phyloP scores from a whole-genome alignment of 1,140 invertebrate genomes.

The Zaprionus nigranus region DNA sequence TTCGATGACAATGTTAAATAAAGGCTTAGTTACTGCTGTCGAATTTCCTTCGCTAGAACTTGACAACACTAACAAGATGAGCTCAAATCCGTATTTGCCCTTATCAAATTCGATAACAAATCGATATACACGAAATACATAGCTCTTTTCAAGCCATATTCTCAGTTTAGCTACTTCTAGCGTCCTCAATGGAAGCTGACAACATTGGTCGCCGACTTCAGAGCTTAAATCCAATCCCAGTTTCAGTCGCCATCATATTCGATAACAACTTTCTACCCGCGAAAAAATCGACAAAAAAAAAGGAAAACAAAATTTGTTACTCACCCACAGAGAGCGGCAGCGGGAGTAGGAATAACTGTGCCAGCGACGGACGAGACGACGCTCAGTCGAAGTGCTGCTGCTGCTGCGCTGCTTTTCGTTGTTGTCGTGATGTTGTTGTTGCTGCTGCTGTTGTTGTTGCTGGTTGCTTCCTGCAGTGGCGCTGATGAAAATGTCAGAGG shows the following conservation, averaged over 20 bases:
- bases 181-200: background rate
- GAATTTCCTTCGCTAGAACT: no score
- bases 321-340: constrained; percentile 68
- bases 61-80: no score
- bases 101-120: background rate
- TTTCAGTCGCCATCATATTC: constrained; percentile 58
- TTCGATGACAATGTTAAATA: no score
- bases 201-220: background rate
- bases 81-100: background rate
- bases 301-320: constrained; percentile 39
- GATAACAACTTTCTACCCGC: constrained; percentile 78
- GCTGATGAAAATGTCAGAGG: constrained; percentile 77
- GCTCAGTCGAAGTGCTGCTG: constrained; percentile 36
- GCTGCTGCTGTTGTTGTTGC: constrained; percentile 39
- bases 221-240: background rate
- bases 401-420: constrained; percentile 45
- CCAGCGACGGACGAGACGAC: constrained; percentile 46
- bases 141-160: background rate
- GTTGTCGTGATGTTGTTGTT: constrained; percentile 45
- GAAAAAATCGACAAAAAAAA: constrained; percentile 25
- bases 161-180: background rate
- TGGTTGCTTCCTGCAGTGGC: constrained; percentile 51
- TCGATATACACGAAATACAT: background rate
- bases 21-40: no score
- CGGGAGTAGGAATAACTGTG: constrained; percentile 64